These are phyloP conservation scores for Drosophila subsilvestris DNA, from an alignment of 2,888 invertebrate genomes.

Conservation along the genomic window DNA sequence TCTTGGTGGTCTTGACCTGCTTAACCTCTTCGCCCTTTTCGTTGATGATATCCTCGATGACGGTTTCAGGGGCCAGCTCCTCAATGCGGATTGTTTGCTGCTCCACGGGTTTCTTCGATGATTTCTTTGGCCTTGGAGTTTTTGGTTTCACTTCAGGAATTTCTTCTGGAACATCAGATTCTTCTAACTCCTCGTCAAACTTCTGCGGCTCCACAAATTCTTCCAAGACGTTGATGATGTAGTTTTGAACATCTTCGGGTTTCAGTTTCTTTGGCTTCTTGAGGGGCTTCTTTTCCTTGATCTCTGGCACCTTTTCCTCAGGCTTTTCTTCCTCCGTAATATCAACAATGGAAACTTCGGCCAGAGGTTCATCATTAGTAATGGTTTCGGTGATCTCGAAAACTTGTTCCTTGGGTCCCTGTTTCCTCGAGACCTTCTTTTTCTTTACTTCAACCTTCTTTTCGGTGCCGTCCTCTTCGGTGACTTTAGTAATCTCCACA, in stretches of 20 bases:
- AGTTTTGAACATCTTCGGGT: constrained; percentile 63
- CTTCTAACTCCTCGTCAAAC: background rate
- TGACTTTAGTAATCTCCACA: constrained; percentile 69
- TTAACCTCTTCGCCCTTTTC: constrained; percentile 74
- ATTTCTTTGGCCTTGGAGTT: constrained; percentile 43
- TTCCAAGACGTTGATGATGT: constrained; percentile 67
- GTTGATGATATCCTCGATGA: constrained; percentile 82
- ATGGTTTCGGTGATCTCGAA: constrained; percentile 84
- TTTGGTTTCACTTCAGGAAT: constrained; percentile 24
- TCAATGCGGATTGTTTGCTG: constrained; percentile 60
- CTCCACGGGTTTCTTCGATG: constrained; percentile 35
- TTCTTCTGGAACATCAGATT: constrained; percentile 12
- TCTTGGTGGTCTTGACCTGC: constrained; percentile 79
- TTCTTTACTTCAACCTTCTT: constrained; percentile 75
- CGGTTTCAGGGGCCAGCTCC: constrained; percentile 80
- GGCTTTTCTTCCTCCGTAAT: constrained; percentile 50
- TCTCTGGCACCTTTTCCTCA: constrained; percentile 17
- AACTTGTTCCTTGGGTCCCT: constrained; percentile 83
- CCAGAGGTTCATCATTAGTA: constrained; percentile 81
- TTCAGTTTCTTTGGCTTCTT: constrained; percentile 57
- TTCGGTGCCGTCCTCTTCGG: constrained; percentile 70
- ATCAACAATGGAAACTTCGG: constrained; percentile 79
- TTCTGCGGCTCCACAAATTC: constrained; percentile 35
- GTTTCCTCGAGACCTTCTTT: constrained; percentile 82
- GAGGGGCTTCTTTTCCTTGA: constrained; percentile 25